These are phyloP conservation scores for Eilema griseolum DNA, from an alignment of 2,888 invertebrate species.

Conservation along the genomic window DNA sequence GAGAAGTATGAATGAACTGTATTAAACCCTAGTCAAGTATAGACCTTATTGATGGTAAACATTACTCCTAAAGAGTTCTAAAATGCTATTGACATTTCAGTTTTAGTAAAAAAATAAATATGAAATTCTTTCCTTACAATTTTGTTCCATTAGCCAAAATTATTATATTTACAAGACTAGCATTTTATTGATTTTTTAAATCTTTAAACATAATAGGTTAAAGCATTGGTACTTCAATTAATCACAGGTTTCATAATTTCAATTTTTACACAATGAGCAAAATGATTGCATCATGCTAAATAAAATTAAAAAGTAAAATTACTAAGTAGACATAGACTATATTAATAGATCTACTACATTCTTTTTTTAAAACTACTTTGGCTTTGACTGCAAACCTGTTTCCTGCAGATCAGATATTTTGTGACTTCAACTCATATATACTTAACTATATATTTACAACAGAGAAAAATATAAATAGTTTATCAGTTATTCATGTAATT, in stretches of 20 bases:
- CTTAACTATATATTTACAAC: neutral
- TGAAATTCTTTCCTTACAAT: neutral
- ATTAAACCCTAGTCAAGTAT: neutral
- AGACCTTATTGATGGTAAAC: neutral
- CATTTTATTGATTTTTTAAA: constrained; percentile 3
- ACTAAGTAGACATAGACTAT: neutral
- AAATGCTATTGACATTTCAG: neutral
- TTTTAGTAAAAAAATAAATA: neutral
- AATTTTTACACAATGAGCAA: neutral
- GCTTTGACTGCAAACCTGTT: neutral
- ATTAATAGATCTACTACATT: neutral
- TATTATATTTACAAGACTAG: constrained; percentile 17
- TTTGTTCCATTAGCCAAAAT: neutral
- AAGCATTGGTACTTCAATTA: constrained; percentile 10
- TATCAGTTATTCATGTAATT: neutral
- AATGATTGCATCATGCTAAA: neutral
- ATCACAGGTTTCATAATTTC: neutral
- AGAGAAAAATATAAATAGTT: neutral
- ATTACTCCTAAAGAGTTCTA: neutral
- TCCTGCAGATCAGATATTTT: neutral
- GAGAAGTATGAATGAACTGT: neutral
- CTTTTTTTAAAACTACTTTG: neutral
- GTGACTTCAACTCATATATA: neutral
- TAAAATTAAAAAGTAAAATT: neutral
- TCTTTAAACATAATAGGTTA: neutral